Evolutionary conservation across 2,888 invertebrate species (phyloP), one percentile per base, ranked within the genome.

Genomic region (Drosophila stalkeri): DNA sequence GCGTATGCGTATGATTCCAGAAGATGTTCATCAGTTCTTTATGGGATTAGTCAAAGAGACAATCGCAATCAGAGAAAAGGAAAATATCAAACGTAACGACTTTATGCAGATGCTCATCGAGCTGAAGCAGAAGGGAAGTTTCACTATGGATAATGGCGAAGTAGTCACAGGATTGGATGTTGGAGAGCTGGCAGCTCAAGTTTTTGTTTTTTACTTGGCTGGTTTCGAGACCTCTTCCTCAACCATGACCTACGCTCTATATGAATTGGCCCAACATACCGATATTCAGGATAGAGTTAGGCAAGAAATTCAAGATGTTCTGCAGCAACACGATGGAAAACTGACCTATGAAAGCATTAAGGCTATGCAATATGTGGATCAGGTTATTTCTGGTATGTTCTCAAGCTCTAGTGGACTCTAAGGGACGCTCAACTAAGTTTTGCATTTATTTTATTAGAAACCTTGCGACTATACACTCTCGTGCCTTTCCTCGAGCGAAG

Each of bases 391-490:
- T 75, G 94, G 94, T 94, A 11, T 68, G 75, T 71, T 14, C 3
- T n/a, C n/a, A n/a, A n/a, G n/a, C n/a, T n/a, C n/a, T n/a, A n/a
- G n/a, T n/a, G n/a, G n/a, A n/a, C n/a, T n/a, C n/a, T n/a, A n/a
- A n/a, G n/a, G n/a, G n/a, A n/a, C n/a, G n/a, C n/a, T n/a, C n/a
- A n/a, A n/a, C n/a, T n/a, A n/a, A n/a, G 11, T 5, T 18, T 2
- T 2, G 14, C 12, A 8, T 23, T 12, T 27, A 2, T 23, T 44
- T 41, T 86, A 59, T 37, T 33, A 94, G 95, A 95, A 92, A 94
- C 94, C 3, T 93, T 95, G 83, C 92, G 95, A 3, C 93, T 94
- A 68, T 94, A 95, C 75, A 94, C 95, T 0, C 92, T 94, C 94
- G 88, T n/a, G 1, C 92, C 94, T 0, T 90, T 93, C 1, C 77